Evolutionary conservation across 2,797 vertebrate genomes (phyloP), one percentile per base, ranked within the genome.

Genomic region (Platalea minor): DNA sequence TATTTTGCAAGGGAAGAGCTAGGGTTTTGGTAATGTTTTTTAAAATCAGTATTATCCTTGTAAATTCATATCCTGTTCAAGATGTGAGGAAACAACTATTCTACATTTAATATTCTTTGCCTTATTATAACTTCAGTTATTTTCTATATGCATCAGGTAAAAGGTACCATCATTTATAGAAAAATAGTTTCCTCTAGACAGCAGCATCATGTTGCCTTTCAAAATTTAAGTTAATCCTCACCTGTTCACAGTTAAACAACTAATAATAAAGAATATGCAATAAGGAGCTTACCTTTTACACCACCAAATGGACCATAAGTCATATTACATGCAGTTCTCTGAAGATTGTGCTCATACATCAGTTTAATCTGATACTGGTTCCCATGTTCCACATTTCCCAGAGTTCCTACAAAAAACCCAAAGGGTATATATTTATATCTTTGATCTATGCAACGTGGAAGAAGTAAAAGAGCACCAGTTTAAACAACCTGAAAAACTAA

Each of bases 311-410:
- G 97, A 43, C 99, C 99, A 2, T 98, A 98, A 21, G 99, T 99
- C 99, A 99, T 99, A 97, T 99, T 99, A 97, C 98, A 99, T 48
- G 99, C 99, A 29, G 98, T 99, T 96, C 99, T 98, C 96, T 99
- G 99, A 94, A 99, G 98, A 94, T 99, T 98, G 94, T 99, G 99
- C 78, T 99, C 99, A 73, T 99, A 99, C 92, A 99, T 98, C 93
- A 99, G 77, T 95, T 99, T 99, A 78, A 99, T 96, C 97, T 99
- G 99, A 97, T 99, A 99, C 85, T 99, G 99, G 95, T 99, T 99
- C 7, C 99, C 99, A 73, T 99, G 99, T 72, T 99, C 99, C 95
- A 99, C 99, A 35, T 98, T 99, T 75, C 99, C 99, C 51, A 98
- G 96, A 26, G 98, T 99, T 89, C 98, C 99, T 99, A 91, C 41